These are phyloP conservation scores for Oxygymnocypris stewartii DNA, from an alignment of 2,113 vertebrate genomes.

Conservation along the genomic window DNA sequence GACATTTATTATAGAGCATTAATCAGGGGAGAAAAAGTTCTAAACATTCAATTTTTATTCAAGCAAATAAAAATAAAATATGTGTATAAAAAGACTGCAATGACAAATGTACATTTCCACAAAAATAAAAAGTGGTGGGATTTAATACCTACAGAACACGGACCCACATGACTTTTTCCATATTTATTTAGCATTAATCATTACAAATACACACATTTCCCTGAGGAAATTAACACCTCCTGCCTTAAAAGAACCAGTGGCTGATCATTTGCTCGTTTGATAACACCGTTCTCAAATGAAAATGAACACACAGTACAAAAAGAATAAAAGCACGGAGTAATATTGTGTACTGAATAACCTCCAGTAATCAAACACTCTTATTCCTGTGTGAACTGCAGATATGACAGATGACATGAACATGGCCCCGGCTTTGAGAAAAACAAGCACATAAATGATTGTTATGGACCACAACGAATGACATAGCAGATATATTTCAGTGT, in stretches of 20 bases:
- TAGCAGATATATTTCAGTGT: neutral
- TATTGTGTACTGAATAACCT: neutral
- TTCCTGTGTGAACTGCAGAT: neutral
- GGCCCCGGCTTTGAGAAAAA: neutral
- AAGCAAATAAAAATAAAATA: slow-evolving; percentile 69
- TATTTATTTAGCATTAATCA: slow-evolving; percentile 57
- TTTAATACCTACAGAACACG: slow-evolving; percentile 26
- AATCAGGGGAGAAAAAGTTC: slow-evolving; percentile 52
- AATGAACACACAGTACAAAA: slow-evolving; percentile 41
- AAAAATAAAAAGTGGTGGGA: slow-evolving; percentile 43
- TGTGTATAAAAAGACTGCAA: slow-evolving; percentile 59
- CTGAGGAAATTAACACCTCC: slow-evolving; percentile 71
- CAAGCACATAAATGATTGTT: neutral
- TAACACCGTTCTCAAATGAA: slow-evolving; percentile 47
- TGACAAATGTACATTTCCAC: slow-evolving; percentile 62
- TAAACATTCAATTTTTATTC: slow-evolving; percentile 61
- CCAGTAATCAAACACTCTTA: neutral
- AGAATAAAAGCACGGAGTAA: slow-evolving; percentile 2
- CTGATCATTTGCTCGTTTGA: slow-evolving; percentile 56
- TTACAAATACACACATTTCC: slow-evolving; percentile 69
- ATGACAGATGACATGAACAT: neutral
- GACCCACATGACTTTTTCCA: slow-evolving; percentile 45
- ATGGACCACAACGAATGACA: neutral
- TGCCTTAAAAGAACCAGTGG: slow-evolving; percentile 58
- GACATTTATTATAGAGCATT: slow-evolving; percentile 5